Evolutionary conservation across 2,888 invertebrate genomes (phyloP), one percentile per base, ranked within the genome.

Genomic region (Drosophila ezoana): DNA sequence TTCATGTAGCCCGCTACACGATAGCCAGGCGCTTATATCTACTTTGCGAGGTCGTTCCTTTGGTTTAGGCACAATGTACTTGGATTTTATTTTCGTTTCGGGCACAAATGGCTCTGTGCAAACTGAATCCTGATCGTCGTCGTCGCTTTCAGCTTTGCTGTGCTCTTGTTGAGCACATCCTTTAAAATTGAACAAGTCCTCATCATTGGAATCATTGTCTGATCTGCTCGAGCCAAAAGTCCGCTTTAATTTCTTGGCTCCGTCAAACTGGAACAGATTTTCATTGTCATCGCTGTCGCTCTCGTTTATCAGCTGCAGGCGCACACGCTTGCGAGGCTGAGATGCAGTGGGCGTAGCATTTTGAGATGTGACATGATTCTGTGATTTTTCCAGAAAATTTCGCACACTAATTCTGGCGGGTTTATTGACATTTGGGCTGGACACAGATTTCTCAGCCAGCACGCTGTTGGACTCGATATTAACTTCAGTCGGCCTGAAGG

Each of bases 11-110:
- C 82, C 68, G 61, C 87, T 83, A 60, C 87, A 81, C 6, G 90
- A 89, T n/a, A 92, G 67, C 92, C 92, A 92, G 14, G 86, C 87
- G 13, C 77, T 78, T 1, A 82, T 62, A 13, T 82, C 69, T 32
- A 90, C 59, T 60, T 83, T 89, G 6, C 67, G 59, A 6, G 85
- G 77, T 23, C 76, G 52, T 14, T 73, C 58, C 66, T 79, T 90
- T 1, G 87, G 81, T 52, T 76, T 84, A 1, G 60, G 72, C 11
- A 76, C 65, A n/a, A 86, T 32, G 40, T 88, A 86, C 16, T 65
- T 74, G 1, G 74, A 68, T 47, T 72, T 72, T 4, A 5, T n/a
- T 48, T 76, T 57, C 2, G 5, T n/a, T n/a, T 53, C 14, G 45
- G 40, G 43, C 4, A 61, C 23, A 43, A 84, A 80, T 8, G 76